Evolutionary conservation across 1,140 invertebrate genomes (phyloP).

Genomic region (Neodiprion fabricii): DNA sequence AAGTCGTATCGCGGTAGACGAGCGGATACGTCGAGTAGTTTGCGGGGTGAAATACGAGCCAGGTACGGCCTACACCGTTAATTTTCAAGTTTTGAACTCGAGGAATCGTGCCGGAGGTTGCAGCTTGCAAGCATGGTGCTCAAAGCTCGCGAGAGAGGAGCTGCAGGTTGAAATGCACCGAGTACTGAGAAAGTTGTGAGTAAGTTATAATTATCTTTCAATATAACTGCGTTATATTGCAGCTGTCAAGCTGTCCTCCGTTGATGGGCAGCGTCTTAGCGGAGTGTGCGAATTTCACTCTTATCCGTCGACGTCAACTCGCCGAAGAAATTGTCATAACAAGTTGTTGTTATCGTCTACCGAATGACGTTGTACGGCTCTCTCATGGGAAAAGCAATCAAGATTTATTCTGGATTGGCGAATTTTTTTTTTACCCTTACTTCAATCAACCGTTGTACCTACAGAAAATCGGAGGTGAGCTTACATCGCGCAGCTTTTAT

Average conservation of each 20-base stretch:
- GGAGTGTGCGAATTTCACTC: too few species aligned
- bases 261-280: background rate
- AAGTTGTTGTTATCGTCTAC: too few species aligned
- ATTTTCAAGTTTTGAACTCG: background rate
- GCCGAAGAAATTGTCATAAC: too few species aligned
- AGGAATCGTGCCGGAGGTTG: background rate
- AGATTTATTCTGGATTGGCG: too few species aligned
- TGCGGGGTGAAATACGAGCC: constrained; percentile 6
- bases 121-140: background rate
- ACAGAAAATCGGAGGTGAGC: too few species aligned
- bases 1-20: background rate
- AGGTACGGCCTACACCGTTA: background rate
- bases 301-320: too few species aligned
- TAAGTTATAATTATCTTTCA: constrained; percentile 6
- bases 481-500: too few species aligned
- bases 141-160: background rate
- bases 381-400: too few species aligned
- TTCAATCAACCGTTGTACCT: too few species aligned
- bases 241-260: background rate
- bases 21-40: background rate
- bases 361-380: too few species aligned
- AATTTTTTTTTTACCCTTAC: too few species aligned
- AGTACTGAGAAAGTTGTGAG: constrained; percentile 3
- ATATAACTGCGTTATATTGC: background rate
- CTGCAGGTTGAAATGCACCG: background rate